phyloP scores from a whole-genome alignment of 1,140 invertebrate genomes.

The Hylaeus volcanicus region DNA sequence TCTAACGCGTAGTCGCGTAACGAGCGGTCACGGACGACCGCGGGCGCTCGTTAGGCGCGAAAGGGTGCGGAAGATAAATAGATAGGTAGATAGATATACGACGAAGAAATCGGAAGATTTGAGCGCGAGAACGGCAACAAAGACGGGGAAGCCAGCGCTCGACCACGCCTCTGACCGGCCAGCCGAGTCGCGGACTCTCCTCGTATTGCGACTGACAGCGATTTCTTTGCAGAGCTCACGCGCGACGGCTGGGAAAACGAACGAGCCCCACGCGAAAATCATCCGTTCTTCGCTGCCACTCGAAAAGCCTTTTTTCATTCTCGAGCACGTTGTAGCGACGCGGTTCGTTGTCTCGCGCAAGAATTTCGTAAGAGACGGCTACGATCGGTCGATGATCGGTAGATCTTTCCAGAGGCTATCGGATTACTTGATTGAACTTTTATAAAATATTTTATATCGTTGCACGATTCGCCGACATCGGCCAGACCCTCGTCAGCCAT shows the following conservation, averaged over 20 bases:
- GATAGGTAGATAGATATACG: conserved; percentile 63
- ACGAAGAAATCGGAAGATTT: conserved; percentile 69
- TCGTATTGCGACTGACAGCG: conserved; percentile 58
- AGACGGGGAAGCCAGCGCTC: conserved; percentile 65
- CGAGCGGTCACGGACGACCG: background rate
- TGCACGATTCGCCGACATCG: conserved; percentile 2
- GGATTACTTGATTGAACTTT: conserved; percentile 7
- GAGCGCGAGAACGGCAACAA: conserved; percentile 76
- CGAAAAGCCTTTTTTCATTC: conserved; percentile 19
- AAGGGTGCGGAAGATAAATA: conserved; percentile 37
- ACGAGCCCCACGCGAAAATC: conserved; percentile 54
- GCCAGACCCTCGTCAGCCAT: background rate
- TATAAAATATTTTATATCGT: conserved; percentile 20
- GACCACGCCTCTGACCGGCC: conserved; percentile 48
- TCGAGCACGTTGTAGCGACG: background rate
- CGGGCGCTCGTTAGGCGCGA: background rate
- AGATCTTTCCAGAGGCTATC: background rate
- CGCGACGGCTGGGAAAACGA: conserved; percentile 56
- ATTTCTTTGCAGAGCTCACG: conserved; percentile 46
- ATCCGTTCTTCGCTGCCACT: conserved; percentile 39
- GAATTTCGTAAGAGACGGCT: background rate
- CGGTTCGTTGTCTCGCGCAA: background rate
- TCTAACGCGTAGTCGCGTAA: conserved; percentile 31
- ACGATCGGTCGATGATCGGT: conserved; percentile 22
- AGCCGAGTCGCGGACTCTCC: conserved; percentile 53